Evolutionary conservation across 2,888 invertebrate species (phyloP).

Genomic region (Melanargia galathea): DNA sequence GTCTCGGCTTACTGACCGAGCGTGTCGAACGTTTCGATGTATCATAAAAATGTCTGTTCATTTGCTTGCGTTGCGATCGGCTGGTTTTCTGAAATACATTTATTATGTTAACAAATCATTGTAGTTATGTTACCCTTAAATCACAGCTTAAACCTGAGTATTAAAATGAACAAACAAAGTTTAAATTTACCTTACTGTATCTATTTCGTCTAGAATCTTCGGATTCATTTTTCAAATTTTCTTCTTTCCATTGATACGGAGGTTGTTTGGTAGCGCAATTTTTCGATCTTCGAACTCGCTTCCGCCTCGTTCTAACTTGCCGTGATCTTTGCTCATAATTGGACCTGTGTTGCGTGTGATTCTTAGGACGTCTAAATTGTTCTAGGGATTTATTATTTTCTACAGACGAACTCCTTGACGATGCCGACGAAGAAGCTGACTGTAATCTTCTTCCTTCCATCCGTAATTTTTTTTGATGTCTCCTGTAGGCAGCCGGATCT

Average conservation of each 20-base stretch:
- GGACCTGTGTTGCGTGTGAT: slow-evolving; percentile 52
- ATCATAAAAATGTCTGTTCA: slow-evolving; percentile 28
- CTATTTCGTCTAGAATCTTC: slow-evolving; percentile 48
- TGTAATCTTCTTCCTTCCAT: slow-evolving; percentile 62
- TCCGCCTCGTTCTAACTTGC: slow-evolving; percentile 63
- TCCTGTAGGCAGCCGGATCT: slow-evolving; percentile 69
- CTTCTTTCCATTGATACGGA: slow-evolving; percentile 67
- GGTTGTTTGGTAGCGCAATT: slow-evolving; percentile 78
- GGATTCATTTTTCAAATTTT: slow-evolving; percentile 44
- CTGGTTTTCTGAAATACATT: slow-evolving; percentile 53
- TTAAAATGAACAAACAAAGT: neutral
- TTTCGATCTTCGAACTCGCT: slow-evolving; percentile 65
- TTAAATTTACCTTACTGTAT: slow-evolving; percentile 45
- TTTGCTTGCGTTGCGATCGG: slow-evolving; percentile 50
- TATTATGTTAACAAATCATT: slow-evolving; percentile 5
- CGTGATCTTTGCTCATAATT: slow-evolving; percentile 54
- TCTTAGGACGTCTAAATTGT: slow-evolving; percentile 47
- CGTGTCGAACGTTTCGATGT: slow-evolving; percentile 67
- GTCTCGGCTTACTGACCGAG: slow-evolving; percentile 88
- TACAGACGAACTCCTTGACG: slow-evolving; percentile 56
- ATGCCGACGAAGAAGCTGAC: slow-evolving; percentile 46
- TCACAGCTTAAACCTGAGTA: too few relatives aligned
- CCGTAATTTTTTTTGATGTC: slow-evolving; percentile 59
- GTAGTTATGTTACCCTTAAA: too few relatives aligned
- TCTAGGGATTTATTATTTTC: slow-evolving; percentile 63